These are phyloP conservation scores for Stramonita haemastoma DNA, from an alignment of 2,888 invertebrate genomes.

Conservation along the genomic window DNA sequence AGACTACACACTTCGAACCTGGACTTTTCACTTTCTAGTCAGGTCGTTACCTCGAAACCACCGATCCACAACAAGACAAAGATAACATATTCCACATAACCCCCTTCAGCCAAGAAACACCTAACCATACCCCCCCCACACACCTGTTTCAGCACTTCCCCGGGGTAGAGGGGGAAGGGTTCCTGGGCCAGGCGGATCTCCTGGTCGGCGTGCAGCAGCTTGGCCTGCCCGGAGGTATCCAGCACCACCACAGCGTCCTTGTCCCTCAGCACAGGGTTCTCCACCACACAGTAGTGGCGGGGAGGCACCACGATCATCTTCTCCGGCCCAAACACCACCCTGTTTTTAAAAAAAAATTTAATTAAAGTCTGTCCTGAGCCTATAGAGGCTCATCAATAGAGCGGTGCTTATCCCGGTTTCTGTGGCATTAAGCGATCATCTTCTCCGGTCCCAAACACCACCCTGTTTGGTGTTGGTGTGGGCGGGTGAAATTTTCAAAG, in stretches of 20 bases:
- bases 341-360: slow-evolving; percentile 48
- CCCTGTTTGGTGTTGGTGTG: background rate
- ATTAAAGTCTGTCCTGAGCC: background rate
- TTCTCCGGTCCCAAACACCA: background rate
- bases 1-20: no score
- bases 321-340: slow-evolving; percentile 78
- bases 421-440: background rate
- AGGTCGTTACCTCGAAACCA: no score
- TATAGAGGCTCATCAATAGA: no score
- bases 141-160: slow-evolving; percentile 76
- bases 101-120: no score
- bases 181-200: slow-evolving; percentile 79
- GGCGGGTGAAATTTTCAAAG: no score
- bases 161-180: slow-evolving; percentile 80
- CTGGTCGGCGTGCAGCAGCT: slow-evolving; percentile 78
- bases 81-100: no score
- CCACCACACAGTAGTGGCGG: slow-evolving; percentile 79
- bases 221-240: slow-evolving; percentile 77
- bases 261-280: slow-evolving; percentile 78
- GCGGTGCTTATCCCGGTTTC: no score
- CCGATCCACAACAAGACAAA: no score
- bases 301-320: slow-evolving; percentile 79
- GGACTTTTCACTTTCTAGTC: no score
- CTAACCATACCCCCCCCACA: no score
- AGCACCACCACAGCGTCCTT: slow-evolving; percentile 71